phyloP scores from a whole-genome alignment of 2,888 invertebrate genomes.

The Bedellia somnulentella region DNA sequence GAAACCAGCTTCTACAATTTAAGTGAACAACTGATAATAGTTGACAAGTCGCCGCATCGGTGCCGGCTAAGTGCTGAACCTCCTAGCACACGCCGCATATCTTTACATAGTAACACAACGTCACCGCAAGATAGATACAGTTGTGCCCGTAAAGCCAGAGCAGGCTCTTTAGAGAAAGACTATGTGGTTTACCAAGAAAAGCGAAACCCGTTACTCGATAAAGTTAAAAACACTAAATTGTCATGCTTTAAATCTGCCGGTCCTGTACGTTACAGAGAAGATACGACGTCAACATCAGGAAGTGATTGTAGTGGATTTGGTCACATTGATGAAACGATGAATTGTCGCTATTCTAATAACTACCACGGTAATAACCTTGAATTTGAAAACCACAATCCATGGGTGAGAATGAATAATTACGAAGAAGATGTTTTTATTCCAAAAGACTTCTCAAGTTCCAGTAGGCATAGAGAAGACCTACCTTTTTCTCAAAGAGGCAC shows the following conservation, averaged over 20 bases:
- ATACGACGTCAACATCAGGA: constrained; percentile 52
- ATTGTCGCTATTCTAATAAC: constrained; percentile 32
- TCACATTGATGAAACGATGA: constrained; percentile 38
- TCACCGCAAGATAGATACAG: constrained; percentile 53
- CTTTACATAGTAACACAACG: constrained; percentile 32
- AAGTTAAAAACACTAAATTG: constrained; percentile 70
- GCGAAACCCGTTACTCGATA: constrained; percentile 69
- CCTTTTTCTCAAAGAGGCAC: constrained; percentile 39
- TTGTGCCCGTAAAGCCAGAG: constrained; percentile 47
- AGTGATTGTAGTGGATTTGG: constrained; percentile 57
- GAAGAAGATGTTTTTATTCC: constrained; percentile 52
- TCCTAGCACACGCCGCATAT: constrained; percentile 42
- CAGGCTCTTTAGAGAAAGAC: constrained; percentile 58
- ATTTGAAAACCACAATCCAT: constrained; percentile 52
- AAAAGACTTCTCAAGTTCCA: constrained; percentile 34
- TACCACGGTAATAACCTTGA: constrained; percentile 39
- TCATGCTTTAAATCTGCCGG: constrained; percentile 67
- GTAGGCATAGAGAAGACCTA: constrained; percentile 40
- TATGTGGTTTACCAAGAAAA: constrained; percentile 65
- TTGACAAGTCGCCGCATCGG: constrained; percentile 58
- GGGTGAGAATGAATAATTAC: constrained; percentile 48
- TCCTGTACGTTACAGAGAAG: constrained; percentile 48
- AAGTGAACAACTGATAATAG: constrained; percentile 61
- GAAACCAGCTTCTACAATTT: constrained; percentile 71
- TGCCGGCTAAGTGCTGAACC: constrained; percentile 36